phyloP scores from a whole-genome alignment of 1,140 invertebrate genomes.

The Heliconius eleuchia region DNA sequence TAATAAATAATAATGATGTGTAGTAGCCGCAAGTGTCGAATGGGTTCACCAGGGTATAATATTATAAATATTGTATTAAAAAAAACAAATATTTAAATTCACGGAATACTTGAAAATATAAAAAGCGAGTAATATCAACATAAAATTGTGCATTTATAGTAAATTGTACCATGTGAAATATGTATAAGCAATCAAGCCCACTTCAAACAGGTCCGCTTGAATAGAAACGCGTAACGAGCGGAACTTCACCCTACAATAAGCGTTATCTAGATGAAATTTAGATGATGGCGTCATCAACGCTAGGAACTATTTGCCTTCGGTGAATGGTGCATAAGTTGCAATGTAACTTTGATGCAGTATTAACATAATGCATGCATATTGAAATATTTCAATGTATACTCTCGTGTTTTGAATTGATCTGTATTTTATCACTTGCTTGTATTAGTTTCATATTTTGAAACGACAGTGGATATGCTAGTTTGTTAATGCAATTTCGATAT shows the following conservation, averaged over 20 bases:
- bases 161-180: conserved; percentile 44
- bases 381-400: neutral
- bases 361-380: conserved; percentile 11
- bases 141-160: conserved; percentile 30
- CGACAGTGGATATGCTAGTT: too few species aligned
- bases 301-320: conserved; percentile 22
- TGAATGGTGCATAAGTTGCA: conserved; percentile 22
- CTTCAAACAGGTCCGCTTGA: conserved; percentile 53
- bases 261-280: conserved; percentile 36
- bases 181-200: conserved; percentile 54
- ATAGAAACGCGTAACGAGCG: conserved; percentile 53
- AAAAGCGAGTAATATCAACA: neutral
- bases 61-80: too few species aligned
- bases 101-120: neutral
- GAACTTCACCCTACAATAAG: conserved; percentile 41
- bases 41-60: too few species aligned
- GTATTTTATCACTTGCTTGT: neutral
- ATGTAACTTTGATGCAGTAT: conserved; percentile 7
- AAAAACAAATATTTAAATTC: too few species aligned
- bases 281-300: conserved; percentile 34
- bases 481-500: too few species aligned
- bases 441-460: too few species aligned
- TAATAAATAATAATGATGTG: too few species aligned
- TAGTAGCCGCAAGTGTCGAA: too few species aligned
- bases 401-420: neutral